Conservation (phyloP, 2,797 vertebrate species). For the Enteromius trimaculatus region DNA sequence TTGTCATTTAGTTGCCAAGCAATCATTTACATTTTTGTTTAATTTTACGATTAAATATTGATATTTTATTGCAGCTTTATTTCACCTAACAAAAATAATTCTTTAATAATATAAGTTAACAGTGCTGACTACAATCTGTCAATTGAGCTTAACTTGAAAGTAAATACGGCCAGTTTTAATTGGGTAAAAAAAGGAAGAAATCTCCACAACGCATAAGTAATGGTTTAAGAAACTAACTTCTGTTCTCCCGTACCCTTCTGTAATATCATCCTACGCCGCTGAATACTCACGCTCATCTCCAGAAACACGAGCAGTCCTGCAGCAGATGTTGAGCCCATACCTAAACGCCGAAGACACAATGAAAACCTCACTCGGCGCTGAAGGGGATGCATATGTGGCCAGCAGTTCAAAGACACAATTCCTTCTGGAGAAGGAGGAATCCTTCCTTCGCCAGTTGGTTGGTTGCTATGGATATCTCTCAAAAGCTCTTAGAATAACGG, state of each 20-base stretch:
- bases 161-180: background rate
- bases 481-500: conserved; percentile 75
- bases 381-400: conserved; percentile 9
- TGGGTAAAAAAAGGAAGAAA: background rate
- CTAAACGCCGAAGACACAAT: background rate
- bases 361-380: background rate
- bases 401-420: conserved; percentile 67
- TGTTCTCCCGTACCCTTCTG: background rate
- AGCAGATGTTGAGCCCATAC: background rate
- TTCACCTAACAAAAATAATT: too few relatives aligned
- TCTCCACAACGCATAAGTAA: background rate
- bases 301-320: background rate
- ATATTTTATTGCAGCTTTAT: too few relatives aligned
- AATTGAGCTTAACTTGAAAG: background rate
- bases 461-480: conserved; percentile 84
- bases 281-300: background rate
- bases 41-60: too few relatives aligned
- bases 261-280: too few relatives aligned
- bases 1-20: too few relatives aligned
- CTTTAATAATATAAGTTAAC: too few relatives aligned
- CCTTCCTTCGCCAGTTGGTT: conserved; percentile 60
- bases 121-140: too few relatives aligned
- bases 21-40: too few relatives aligned
- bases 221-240: background rate
- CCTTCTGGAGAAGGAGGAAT: conserved; percentile 67